Evolutionary conservation across 2,113 vertebrate species (phyloP), one percentile per base, ranked within the genome.

Genomic region (Pterocles burchelli): DNA sequence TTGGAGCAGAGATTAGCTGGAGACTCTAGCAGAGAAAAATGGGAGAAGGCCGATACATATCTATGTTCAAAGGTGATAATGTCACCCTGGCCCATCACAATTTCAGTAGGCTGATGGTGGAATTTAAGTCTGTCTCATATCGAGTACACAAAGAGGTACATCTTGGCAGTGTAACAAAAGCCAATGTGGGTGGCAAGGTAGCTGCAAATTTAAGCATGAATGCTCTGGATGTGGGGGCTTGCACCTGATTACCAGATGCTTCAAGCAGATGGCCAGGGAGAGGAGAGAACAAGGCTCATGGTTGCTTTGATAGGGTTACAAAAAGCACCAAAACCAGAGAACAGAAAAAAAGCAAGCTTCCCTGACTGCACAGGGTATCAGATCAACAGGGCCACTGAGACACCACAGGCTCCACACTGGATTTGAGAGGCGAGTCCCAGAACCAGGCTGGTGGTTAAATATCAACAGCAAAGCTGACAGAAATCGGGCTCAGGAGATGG

Each of bases 171-270:
- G 28, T 91, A 95, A 98, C 97, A 97, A 97, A 97, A 98, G 98
- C 98, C 98, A 97, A 96, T 96, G 98, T 98, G 98, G 98, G 98
- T 98, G 98, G 98, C 98, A 98, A 98, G 98, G 98, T 98, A 98
- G 97, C 98, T 98, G 97, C 97, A 97, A 98, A 98, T 98, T 98
- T 98, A 98, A 98, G 98, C 98, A 98, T 98, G 98, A 97, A 90
- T 97, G 98, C 98, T 97, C 97, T 97, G 93, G 96, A 98, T 97
- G 97, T 97, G 97, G 97, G 97, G 97, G 96, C 97, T 97, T 95
- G 96, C 98, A 98, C 98, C 98, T 98, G 98, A 98, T 97, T 98
- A 98, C 98, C 98, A 98, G 98, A 98, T 98, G 98, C 98, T 98
- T 97, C 97, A 95, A 98, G 98, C 98, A 98, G 98, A 98, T 98